Base-by-base conservation (phyloP, 2,797 vertebrate genomes). In the Anomalospiza imberbis region DNA sequence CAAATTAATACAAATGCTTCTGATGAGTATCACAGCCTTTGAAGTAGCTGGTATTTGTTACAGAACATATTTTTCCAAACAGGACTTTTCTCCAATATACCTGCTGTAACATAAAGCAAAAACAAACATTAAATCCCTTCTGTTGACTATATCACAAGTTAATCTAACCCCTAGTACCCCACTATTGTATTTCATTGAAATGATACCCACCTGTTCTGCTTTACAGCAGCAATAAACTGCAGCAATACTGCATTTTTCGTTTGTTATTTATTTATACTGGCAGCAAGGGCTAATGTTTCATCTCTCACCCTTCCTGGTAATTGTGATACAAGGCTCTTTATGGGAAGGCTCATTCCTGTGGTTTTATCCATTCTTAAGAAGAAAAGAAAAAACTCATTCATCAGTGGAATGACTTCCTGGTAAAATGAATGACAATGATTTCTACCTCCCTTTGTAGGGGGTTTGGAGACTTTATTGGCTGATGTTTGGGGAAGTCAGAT, bases 281-380 rank as follows among this genome's bases (percentile, higher is more conserved):
- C 91, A 92, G 73, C 53, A 36, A 76, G n/a, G 67, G 63, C 62
- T 93, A 67, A 67, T 62, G 71, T 96, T 95, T 95, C 94, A 88
- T 94, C 83, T 87, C 84, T 88, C 53, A n/a, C 55, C 57, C 91
- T 94, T 91, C 94, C 94, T 94, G 95, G 91, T 86, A 47, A 90
- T 79, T 93, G 91, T 96, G 71, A 93, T 94, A 86, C 60, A 50
- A 40, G 76, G 61, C 31, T 71, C 67, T 94, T 86, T 84, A 76
- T 78, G 60, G 51, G 60, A 84, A 91, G 38, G 62, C 66, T 93
- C 94, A 92, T 97, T 96, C 91, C 94, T 97, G 92, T 93, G 94
- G 96, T 93, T 95, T 96, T 78, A 76, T 84, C 71, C 89, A 81
- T 94, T 96, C 94, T 94, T 78, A 26, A 78, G 79, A 79, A 88